Evolutionary conservation across 1,140 invertebrate genomes (phyloP), one percentile per base, ranked within the genome.

Genomic region (Apocrypta bakeri): DNA sequence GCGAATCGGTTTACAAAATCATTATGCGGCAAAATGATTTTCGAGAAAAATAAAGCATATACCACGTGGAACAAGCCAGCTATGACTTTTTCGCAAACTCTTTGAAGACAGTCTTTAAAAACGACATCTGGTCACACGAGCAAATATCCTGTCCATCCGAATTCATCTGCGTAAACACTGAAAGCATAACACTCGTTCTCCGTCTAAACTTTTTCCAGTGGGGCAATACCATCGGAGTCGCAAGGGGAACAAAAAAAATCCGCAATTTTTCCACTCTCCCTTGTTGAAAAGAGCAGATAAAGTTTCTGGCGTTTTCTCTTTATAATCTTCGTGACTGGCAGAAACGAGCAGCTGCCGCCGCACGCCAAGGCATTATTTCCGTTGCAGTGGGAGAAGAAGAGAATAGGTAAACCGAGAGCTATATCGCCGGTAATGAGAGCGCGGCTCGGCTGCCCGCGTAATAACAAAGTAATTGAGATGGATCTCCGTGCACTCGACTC

Each of bases 391-490:
- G 68, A 21, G 31, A 29, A 69, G 24, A 29, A 12, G 68, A 37
- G 17, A 27, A 66, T 27, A 66, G 63, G 63, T 29, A 27, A 66
- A 66, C 24, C 27, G 25, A 66, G 48, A 56, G 48, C 48, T 56
- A 56, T 56, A 56, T 56, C 25, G 63, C 27, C 9, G 24, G 63
- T 29, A 66, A 66, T 66, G 24, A 66, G 63, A 66, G 63, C 48
- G 48, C n/a, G n/a, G 48, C 48, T 66, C 24, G 24, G 6, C 68
- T 83, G 81, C 85, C 66, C 25, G 68, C 77, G 74, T 86, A 86
- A 87, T 85, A 85, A 86, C 80, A 25, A 56, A 66, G 80, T 87
- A 87, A 87, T 87, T 87, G 86, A 87, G 85, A 86, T 79, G 79
- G 84, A 87, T 86, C 86, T 77, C 77, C 79, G 81, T 73, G 64